Evolutionary conservation across 2,888 invertebrate species (phyloP), one percentile per base, ranked within the genome.

Genomic region (Lithophane ornitopus): DNA sequence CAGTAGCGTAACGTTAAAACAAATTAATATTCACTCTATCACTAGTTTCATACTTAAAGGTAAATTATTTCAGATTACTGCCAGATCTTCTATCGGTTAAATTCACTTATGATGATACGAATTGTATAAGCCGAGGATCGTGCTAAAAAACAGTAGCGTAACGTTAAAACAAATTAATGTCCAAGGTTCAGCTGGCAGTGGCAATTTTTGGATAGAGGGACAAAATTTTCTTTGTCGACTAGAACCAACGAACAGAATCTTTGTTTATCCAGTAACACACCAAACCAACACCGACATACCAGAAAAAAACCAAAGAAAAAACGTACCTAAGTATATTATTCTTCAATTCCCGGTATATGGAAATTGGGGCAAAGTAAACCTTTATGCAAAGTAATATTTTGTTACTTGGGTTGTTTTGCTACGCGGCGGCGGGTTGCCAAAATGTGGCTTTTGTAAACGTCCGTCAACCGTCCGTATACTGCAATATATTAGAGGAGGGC

Each of bases 361-460:
- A 82, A 78, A 82, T 72, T 65, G 59, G 78, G 34, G n/a, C 41
- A 61, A 78, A 78, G 72, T 72, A 34, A 70, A 82, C 72, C 34
- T 72, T 52, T 49, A 69, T 41, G 59, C 14, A 66, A 72, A 83
- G 79, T 78, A 19, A 69, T 67, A 66, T 78, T 83, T 74, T 56
- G 34, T 72, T 6, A 56, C 59, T 59, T 74, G 19, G 28, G 28
- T 54, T 68, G 65, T 73, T 81, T 79, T 63, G 59, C 54, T 6
- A n/a, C 11, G 22, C 44, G 41, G n/a, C 46, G 28, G 22, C 3
- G 58, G 62, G 62, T 67, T 84, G 70, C 67, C 70, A 84, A 70
- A 81, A 68, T 74, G 75, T 68, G 74, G 84, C 67, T 84, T 79
- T 84, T 58, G 84, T 83, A 39, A n/a, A 49, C 59, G 84, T 81